These are phyloP conservation scores for Pyxicephalus adspersus DNA, from an alignment of 2,113 vertebrate genomes.

Conservation along the genomic window DNA sequence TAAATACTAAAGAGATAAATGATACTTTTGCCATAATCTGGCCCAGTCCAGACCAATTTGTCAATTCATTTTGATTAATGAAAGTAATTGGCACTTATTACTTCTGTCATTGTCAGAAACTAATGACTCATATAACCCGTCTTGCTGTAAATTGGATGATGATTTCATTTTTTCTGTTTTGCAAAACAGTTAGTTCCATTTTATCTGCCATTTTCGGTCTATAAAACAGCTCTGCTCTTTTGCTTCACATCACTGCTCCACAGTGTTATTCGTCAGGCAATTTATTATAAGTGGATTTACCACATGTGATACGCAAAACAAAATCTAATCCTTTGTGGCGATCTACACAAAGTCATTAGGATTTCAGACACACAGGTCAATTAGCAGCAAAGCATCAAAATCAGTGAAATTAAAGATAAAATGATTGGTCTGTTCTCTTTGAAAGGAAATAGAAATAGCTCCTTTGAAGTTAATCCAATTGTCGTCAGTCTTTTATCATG, in stretches of 20 bases:
- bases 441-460: constrained; percentile 9
- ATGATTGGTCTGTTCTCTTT: constrained; percentile 33
- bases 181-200: too few relatives aligned
- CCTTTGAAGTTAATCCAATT: constrained; percentile 51
- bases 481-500: constrained; percentile 45
- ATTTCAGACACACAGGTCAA: constrained; percentile 8
- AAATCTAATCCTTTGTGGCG: neutral
- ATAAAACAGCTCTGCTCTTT: neutral
- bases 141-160: neutral
- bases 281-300: neutral
- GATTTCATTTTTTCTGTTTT: neutral
- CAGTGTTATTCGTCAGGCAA: neutral
- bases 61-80: neutral
- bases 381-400: constrained; percentile 30
- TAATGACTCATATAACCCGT: neutral
- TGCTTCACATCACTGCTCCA: neutral
- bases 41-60: too few relatives aligned
- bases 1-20: too few relatives aligned
- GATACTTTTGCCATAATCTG: too few relatives aligned
- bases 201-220: neutral
- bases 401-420: constrained; percentile 37
- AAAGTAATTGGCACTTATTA: neutral
- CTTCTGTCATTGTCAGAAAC: neutral
- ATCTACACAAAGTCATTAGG: neutral
- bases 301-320: neutral